Base-by-base conservation (phyloP, 2,113 vertebrate genomes). In the Arothron firmamentum region DNA sequence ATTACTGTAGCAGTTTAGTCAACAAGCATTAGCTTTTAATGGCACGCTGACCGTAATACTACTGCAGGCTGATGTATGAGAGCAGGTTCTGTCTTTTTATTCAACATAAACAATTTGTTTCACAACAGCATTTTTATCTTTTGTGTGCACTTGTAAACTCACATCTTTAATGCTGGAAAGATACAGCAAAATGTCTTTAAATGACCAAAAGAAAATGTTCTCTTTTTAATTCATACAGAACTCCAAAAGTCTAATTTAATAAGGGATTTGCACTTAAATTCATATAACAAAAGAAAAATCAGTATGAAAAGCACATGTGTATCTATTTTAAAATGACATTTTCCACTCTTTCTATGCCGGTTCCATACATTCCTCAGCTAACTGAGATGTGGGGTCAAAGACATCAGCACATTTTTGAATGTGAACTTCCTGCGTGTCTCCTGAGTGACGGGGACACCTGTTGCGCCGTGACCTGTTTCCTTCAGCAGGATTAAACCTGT, bases 381-480 rank as follows among this genome's bases (percentile, higher is more conserved):
- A 54, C 46, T 63, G 55, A 62, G 72, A 47, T 34, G 61, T 49
- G 48, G 25, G 62, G 59, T 60, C 57, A 70, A 69, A 77, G 69
- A 67, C 72, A 79, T 87, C 80, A 87, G 79, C 82, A 88, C 78
- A 84, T 85, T 85, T 64, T 51, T 69, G 56, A 79, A 82, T 81
- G 75, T 84, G 80, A 71, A 73, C 68, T 69, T 58, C 57, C 9
- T 59, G 54, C 77, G 73, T 70, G 55, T 60, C 25, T 47, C 65
- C 50, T 85, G 87, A 90, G 72, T 87, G 89, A 87, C 82, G 62
- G 74, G 53, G 57, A 77, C 88, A 80, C 77, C 88, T 83, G 90
- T 82, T 75, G 18, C 59, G 62, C n/a, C 61, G 57, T 85, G 82
- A 80, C 77, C 77, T 60, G 58, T 63, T 80, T 77, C 72, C 72